These are phyloP conservation scores for Agriopis marginaria DNA, from an alignment of 2,888 invertebrate genomes.

Conservation along the genomic window DNA sequence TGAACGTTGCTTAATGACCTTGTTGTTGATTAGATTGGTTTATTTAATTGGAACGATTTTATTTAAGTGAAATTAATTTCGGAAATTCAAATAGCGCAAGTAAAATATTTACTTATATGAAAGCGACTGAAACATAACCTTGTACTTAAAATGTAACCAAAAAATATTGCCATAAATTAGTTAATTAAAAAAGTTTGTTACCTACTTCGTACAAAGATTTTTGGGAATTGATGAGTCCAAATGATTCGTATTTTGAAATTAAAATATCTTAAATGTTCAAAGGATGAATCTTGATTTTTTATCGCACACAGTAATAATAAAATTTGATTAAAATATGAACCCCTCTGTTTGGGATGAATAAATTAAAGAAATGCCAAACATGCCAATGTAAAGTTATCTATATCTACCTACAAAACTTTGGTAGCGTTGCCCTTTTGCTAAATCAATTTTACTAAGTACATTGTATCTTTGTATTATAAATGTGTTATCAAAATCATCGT, in stretches of 20 bases:
- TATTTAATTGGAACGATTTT: conserved; percentile 32
- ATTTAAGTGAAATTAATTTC: conserved; percentile 1
- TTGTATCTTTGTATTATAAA: background rate
- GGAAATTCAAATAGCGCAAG: background rate
- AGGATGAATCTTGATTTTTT: conserved; percentile 59
- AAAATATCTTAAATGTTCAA: conserved; percentile 62
- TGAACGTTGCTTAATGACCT: conserved; percentile 53
- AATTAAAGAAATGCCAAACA: conserved; percentile 74
- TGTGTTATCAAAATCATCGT: conserved; percentile 1
- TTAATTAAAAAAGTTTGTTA: no score
- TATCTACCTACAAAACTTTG: conserved; percentile 48
- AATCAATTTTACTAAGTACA: background rate
- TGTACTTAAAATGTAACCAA: no score
- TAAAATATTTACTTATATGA: background rate
- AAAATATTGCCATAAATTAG: no score
- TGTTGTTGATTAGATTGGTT: conserved; percentile 38
- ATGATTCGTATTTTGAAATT: conserved; percentile 65
- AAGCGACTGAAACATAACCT: no score
- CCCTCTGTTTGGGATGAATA: conserved; percentile 72
- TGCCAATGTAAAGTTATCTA: conserved; percentile 64
- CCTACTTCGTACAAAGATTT: background rate
- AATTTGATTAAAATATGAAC: conserved; percentile 78
- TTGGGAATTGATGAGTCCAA: conserved; percentile 48
- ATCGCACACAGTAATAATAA: conserved; percentile 69
- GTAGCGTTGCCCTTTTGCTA: conserved; percentile 24